Percentiles rank a stretch among this genome's conserved stretches.
These are phyloP conservation scores for Nycticryphes semicollaris DNA, from an alignment of 2,113 vertebrate species.

Conservation along the genomic window DNA sequence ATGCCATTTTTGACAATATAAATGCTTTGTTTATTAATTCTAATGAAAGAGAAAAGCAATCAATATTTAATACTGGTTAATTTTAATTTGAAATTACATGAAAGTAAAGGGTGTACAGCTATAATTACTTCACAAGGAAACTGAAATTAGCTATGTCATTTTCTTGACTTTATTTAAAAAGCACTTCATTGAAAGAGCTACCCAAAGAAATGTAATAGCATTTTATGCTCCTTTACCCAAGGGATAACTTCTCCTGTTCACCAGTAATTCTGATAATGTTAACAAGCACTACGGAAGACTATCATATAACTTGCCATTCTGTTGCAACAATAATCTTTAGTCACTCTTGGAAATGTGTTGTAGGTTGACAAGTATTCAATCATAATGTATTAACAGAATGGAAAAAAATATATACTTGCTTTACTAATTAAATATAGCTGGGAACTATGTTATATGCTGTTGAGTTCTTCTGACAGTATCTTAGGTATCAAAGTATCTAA, in stretches of 20 bases:
- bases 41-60: not conserved
- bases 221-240: not conserved
- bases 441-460: not conserved
- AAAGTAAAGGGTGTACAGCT: not conserved
- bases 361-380: not conserved
- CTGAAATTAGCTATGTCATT: not conserved
- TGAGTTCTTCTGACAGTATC: not conserved
- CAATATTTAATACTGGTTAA: not conserved
- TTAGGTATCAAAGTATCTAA: not conserved
- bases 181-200: not conserved
- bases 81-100: slow-evolving; percentile 7
- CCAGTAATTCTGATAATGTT: not conserved
- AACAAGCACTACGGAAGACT: not conserved
- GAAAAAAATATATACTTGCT: not conserved
- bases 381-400: not conserved
- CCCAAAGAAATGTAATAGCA: not conserved
- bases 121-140: not conserved
- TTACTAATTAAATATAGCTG: slow-evolving; percentile 1
- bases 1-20: not conserved
- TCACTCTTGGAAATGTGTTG: not conserved
- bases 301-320: not conserved
- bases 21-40: not conserved
- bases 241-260: not conserved
- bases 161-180: slow-evolving; percentile 1
- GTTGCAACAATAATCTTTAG: not conserved